A percentile compares a stretch with the other conserved stretches of the same genome.
Conservation (phyloP, 2,888 invertebrate genomes). For the Strigamia crassipes region DNA sequence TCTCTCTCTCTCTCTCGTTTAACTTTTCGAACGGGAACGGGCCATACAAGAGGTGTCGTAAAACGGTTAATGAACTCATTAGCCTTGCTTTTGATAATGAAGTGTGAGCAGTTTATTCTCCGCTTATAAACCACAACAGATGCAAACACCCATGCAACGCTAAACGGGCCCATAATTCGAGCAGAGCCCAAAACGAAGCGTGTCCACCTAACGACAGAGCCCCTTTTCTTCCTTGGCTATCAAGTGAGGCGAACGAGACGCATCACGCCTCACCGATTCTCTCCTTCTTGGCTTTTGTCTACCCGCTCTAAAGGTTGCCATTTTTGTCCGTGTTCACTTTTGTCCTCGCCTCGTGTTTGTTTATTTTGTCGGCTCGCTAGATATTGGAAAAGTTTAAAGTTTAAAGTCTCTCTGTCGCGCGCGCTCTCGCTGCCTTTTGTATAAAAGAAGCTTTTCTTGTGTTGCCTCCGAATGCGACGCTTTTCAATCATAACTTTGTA, state of each 20-base stretch:
- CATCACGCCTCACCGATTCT: not conserved
- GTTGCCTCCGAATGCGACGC: not conserved
- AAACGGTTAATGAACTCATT: not conserved
- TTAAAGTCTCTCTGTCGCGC: not conserved
- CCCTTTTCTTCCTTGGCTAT: not conserved
- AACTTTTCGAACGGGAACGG: not conserved
- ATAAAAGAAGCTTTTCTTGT: not conserved
- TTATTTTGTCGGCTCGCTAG: not conserved
- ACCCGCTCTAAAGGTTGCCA: not conserved
- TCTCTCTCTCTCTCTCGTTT: not conserved
- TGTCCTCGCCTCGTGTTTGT: not conserved
- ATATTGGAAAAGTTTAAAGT: not conserved
- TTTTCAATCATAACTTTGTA: not conserved
- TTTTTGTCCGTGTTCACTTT: not conserved
- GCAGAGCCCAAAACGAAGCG: not conserved
- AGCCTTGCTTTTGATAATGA: not conserved
- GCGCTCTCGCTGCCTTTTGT: not conserved
- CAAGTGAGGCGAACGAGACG: not conserved
- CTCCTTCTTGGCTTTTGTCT: not conserved
- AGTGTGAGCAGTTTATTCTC: not conserved
- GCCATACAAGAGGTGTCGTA: not conserved
- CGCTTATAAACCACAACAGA: not conserved
- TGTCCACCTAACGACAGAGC: not conserved
- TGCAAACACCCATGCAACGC: conserved; percentile 14
- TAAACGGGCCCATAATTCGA: conserved; percentile 12